Conservation (phyloP, 2,888 invertebrate genomes). For the Deroplatys truncata region DNA sequence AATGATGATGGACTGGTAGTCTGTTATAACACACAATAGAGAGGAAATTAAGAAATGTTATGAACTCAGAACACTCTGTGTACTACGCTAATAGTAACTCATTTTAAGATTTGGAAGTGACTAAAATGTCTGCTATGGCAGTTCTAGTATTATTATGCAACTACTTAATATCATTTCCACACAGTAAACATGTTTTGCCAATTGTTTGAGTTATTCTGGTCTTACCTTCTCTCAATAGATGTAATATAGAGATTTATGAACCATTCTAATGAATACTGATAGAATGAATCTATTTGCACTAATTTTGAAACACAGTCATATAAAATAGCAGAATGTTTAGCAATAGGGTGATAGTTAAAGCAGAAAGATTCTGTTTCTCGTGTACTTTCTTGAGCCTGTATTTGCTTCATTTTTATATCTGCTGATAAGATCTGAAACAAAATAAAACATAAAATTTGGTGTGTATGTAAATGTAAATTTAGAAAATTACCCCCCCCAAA, state of each 20-base stretch:
- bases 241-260: slow-evolving; percentile 76
- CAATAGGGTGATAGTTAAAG: slow-evolving; percentile 69
- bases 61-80: too few relatives aligned
- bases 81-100: too few relatives aligned
- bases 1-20: too few relatives aligned
- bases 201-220: background rate
- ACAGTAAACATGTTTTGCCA: too few relatives aligned
- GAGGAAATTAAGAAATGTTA: too few relatives aligned
- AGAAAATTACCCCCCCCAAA: too few relatives aligned
- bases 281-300: slow-evolving; percentile 83
- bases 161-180: too few relatives aligned
- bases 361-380: slow-evolving; percentile 71
- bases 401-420: slow-evolving; percentile 79
- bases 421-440: slow-evolving; percentile 55
- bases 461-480: too few relatives aligned
- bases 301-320: slow-evolving; percentile 81
- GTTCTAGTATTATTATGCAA: too few relatives aligned
- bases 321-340: slow-evolving; percentile 72
- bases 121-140: too few relatives aligned
- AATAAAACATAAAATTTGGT: background rate
- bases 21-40: too few relatives aligned
- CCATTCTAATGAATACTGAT: slow-evolving; percentile 82
- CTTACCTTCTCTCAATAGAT: slow-evolving; percentile 42
- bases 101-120: too few relatives aligned
- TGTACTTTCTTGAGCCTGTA: slow-evolving; percentile 71